Percentiles rank a stretch among this genome's conserved stretches.
phyloP scores from a whole-genome alignment of 2,113 vertebrate genomes.

The Lepidothrix coronata region DNA sequence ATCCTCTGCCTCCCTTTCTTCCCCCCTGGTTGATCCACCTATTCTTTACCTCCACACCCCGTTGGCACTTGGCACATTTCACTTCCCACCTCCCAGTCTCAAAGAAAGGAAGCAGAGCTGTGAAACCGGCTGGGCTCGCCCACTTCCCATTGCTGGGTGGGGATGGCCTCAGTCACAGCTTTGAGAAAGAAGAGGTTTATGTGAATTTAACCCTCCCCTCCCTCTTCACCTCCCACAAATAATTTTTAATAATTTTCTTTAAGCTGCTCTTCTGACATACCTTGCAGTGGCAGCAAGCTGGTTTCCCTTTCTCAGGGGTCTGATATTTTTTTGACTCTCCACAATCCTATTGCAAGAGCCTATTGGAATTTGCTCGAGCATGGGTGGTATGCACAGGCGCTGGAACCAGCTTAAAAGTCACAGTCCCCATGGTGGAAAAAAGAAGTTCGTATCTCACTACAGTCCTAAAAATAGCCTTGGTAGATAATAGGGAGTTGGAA shows the following conservation, averaged over 20 bases:
- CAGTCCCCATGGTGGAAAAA: not conserved
- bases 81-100: conserved; percentile 37
- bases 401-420: not conserved
- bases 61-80: not conserved
- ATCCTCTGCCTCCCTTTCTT: conserved; percentile 15
- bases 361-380: conserved; percentile 15
- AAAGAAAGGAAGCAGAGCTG: conserved; percentile 58
- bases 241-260: not conserved
- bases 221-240: not conserved
- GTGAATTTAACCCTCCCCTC: not conserved
- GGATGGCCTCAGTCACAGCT: not conserved
- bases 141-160: conserved; percentile 57
- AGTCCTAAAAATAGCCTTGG: conserved; percentile 50
- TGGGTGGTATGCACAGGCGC: not conserved
- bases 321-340: not conserved
- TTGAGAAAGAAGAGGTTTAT: not conserved
- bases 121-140: conserved; percentile 15
- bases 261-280: not conserved
- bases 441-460: conserved; percentile 16
- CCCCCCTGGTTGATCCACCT: not conserved
- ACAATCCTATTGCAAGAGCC: not conserved
- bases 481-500: conserved; percentile 37
- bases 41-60: conserved; percentile 18
- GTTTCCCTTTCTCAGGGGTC: not conserved
- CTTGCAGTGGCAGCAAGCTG: not conserved